A percentile compares a stretch with the other conserved stretches of the same genome.
phyloP scores from a whole-genome alignment of 2,113 vertebrate species.

The Edolisoma coerulescens region DNA sequence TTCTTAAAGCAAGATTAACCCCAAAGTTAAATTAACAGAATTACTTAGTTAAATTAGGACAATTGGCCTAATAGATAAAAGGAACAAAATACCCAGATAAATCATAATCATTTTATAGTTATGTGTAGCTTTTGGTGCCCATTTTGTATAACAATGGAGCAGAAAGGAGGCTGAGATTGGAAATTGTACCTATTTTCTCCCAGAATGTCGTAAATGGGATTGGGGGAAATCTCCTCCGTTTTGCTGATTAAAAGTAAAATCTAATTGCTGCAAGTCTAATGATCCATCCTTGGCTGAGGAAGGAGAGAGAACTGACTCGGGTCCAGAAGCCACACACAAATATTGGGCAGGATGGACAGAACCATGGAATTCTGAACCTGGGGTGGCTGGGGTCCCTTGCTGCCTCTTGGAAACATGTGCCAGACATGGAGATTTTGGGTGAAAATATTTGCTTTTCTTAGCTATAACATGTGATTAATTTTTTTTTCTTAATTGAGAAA shows the following conservation, averaged over 20 bases:
- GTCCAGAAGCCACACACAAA: not conserved
- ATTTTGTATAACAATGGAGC: constrained; percentile 9
- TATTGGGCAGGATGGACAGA: not conserved
- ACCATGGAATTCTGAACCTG: not conserved
- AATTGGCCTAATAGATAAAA: constrained; percentile 32
- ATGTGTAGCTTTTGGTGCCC: not conserved
- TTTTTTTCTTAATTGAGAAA: not conserved
- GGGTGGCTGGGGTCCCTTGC: not conserved
- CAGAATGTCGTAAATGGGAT: constrained; percentile 1
- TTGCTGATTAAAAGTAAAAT: constrained; percentile 29
- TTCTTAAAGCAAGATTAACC: constrained; percentile 51
- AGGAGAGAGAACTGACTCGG: not conserved
- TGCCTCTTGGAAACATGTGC: accelerated
- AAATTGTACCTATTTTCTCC: constrained; percentile 1
- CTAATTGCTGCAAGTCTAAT: not conserved
- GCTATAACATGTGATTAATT: accelerated
- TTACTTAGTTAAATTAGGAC: constrained; percentile 47
- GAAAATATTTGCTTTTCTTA: not conserved
- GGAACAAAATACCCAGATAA: not conserved
- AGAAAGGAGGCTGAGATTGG: not conserved
- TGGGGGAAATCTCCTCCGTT: not conserved
- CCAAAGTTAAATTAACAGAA: constrained; percentile 43
- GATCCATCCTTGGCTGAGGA: not conserved
- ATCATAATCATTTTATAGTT: constrained; percentile 46
- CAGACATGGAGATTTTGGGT: not conserved